phyloP scores from a whole-genome alignment of 2,888 invertebrate species.

The Phlogophora meticulosa region DNA sequence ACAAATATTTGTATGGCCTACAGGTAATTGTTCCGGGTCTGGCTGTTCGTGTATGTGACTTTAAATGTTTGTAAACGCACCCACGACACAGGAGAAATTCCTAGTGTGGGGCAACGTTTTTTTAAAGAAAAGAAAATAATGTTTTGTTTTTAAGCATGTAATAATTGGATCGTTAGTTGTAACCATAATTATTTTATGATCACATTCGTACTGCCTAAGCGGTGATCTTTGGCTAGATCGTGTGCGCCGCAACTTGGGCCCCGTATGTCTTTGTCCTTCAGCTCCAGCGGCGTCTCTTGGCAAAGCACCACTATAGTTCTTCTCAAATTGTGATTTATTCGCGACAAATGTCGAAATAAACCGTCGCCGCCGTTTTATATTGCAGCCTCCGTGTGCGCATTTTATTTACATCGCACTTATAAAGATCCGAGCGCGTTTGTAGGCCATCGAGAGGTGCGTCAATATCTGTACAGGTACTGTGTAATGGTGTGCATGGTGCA shows the following conservation, averaged over 20 bases:
- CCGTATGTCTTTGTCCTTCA: conserved; percentile 20
- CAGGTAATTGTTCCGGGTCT: too few relatives aligned
- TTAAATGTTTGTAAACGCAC: too few relatives aligned
- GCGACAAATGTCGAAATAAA: conserved; percentile 88
- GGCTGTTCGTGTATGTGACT: too few relatives aligned
- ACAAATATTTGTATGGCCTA: too few relatives aligned
- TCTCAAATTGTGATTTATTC: conserved; percentile 88
- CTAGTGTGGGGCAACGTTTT: too few relatives aligned
- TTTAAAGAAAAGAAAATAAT: too few relatives aligned
- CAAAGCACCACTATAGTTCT: conserved; percentile 83
- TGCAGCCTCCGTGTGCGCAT: conserved; percentile 55
- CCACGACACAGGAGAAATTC: too few relatives aligned
- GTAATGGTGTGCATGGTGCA: neutral
- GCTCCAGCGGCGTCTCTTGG: conserved; percentile 72
- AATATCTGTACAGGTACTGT: neutral
- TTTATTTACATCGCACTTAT: conserved; percentile 60
- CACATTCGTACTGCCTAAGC: too few relatives aligned
- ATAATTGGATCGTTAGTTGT: too few relatives aligned
- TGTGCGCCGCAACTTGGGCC: neutral
- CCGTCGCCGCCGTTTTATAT: conserved; percentile 76
- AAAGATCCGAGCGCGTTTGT: conserved; percentile 31
- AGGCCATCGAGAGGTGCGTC: conserved; percentile 14
- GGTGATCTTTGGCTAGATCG: neutral
- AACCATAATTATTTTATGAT: neutral
- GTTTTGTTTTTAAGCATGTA: too few relatives aligned